phyloP scores from a whole-genome alignment of 64 coral and sea anemone species.

The Dendronephthya gigantea region DNA sequence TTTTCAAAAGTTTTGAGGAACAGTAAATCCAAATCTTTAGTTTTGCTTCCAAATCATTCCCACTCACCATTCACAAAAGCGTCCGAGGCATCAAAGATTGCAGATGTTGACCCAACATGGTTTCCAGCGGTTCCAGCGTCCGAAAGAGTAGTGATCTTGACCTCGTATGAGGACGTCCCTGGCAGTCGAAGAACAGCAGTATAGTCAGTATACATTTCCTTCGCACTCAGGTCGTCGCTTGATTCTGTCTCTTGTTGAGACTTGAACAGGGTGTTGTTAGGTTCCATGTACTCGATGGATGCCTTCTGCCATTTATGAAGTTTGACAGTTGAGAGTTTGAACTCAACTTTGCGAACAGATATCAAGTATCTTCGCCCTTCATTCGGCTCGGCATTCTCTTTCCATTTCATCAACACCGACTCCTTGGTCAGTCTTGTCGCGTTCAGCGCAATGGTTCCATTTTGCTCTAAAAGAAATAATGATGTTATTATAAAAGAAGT shows the following conservation, averaged over 20 bases:
- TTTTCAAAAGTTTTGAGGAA: no score
- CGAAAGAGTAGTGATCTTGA: neutral
- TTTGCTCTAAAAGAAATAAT: neutral
- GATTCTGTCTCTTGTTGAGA: no score
- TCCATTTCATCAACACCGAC: neutral
- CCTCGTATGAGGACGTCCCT: neutral
- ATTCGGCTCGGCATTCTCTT: neutral
- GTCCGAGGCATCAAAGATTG: neutral
- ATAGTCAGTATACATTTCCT: neutral
- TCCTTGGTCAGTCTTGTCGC: neutral
- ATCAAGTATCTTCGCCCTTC: neutral
- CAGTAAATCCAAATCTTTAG: no score
- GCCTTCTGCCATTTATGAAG: neutral
- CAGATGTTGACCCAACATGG: neutral
- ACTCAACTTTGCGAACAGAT: neutral
- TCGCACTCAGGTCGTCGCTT: no score
- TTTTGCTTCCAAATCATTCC: neutral
- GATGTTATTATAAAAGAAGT: neutral
- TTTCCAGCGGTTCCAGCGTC: neutral
- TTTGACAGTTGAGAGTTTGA: neutral
- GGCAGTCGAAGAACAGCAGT: neutral
- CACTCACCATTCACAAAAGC: neutral
- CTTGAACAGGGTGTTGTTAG: neutral
- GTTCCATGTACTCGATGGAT: neutral
- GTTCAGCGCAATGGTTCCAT: neutral